phyloP scores from a whole-genome alignment of 2,888 invertebrate genomes.

The Magallana nippona region DNA sequence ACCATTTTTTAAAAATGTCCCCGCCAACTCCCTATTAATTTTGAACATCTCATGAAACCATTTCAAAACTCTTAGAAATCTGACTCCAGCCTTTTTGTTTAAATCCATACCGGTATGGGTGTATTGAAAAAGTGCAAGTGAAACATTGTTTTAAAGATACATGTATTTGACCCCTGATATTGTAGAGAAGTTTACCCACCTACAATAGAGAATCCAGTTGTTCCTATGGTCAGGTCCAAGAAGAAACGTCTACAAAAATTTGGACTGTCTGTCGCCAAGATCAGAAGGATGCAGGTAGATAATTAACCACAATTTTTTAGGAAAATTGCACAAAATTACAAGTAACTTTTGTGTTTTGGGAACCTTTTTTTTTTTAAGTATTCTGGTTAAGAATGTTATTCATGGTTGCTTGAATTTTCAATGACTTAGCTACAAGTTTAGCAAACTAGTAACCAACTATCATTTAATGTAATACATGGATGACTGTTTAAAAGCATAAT shows the following conservation, averaged over 20 bases:
- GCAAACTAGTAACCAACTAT: too few relatives aligned
- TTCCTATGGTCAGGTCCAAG: conserved; percentile 45
- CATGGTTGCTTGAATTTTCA: not conserved
- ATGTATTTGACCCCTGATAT: conserved; percentile 6
- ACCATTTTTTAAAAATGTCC: too few relatives aligned
- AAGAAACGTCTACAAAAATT: conserved; percentile 42
- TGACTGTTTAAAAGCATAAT: not conserved
- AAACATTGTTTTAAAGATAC: too few relatives aligned
- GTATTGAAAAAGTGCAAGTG: too few relatives aligned
- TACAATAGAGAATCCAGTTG: conserved; percentile 52
- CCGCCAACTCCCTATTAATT: too few relatives aligned
- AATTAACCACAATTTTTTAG: not conserved
- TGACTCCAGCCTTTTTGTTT: not conserved
- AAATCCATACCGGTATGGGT: not conserved
- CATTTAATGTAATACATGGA: not conserved
- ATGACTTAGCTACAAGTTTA: not conserved
- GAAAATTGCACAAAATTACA: too few relatives aligned
- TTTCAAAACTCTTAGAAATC: not conserved
- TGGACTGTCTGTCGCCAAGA: conserved; percentile 45
- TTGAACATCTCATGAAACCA: too few relatives aligned
- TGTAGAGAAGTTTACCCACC: conserved; percentile 58
- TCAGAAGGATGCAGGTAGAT: conserved; percentile 50
- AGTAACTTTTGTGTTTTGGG: too few relatives aligned
- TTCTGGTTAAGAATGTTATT: not conserved
- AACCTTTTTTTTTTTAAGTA: too few relatives aligned